Conservation (phyloP, 1,140 invertebrate species). For the Charaxes varanes region DNA sequence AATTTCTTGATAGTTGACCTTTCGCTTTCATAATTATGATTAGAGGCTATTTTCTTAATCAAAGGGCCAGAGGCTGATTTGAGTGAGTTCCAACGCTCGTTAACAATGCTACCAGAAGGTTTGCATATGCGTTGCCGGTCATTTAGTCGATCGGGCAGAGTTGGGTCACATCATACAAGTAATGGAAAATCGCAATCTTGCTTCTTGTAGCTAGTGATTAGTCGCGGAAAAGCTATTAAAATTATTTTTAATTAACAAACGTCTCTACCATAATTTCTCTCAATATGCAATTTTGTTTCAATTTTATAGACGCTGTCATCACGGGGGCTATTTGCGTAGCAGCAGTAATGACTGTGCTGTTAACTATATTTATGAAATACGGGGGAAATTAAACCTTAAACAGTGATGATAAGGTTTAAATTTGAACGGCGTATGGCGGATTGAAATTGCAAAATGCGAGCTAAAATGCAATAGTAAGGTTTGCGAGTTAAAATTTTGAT, state of each 20-base stretch:
- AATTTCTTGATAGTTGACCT: no score
- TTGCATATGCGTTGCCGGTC: no score
- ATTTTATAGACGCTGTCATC: conserved; percentile 47
- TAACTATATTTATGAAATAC: conserved; percentile 22
- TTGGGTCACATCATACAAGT: no score
- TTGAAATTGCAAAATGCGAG: conserved; percentile 32
- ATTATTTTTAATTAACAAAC: conserved; percentile 6
- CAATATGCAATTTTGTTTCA: conserved; percentile 37
- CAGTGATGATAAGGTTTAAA: conserved; percentile 4
- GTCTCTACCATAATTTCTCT: conserved; percentile 15
- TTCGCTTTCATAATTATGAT: no score
- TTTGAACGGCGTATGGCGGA: conserved; percentile 5
- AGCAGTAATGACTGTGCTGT: conserved; percentile 38
- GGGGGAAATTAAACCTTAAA: conserved; percentile 18
- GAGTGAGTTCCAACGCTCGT: no score
- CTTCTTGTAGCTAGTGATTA: background rate
- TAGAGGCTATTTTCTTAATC: no score
- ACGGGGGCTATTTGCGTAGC: conserved; percentile 38
- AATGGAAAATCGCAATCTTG: no score
- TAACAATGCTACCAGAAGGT: no score
- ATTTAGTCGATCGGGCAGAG: no score
- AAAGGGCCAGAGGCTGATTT: no score
- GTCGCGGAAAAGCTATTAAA: no score
- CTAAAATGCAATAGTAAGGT: conserved; percentile 28
- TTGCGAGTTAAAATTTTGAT: conserved; percentile 31